phyloP scores from a whole-genome alignment of 2,113 vertebrate genomes.

The Cyphomyrus plagiostoma region DNA sequence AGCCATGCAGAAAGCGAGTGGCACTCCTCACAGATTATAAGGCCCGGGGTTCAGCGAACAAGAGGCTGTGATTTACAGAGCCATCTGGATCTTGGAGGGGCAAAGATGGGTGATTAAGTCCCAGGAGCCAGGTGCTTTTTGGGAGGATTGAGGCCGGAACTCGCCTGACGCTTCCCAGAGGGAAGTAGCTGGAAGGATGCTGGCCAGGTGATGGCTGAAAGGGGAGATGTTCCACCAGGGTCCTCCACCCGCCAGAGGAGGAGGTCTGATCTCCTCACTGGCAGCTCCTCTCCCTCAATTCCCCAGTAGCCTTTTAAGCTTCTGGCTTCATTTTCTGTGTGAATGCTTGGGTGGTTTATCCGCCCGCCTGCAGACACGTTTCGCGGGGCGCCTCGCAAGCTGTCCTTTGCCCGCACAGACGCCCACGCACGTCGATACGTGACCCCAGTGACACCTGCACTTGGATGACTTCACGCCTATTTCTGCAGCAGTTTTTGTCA shows the following conservation, averaged over 20 bases:
- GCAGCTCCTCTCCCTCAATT: not conserved
- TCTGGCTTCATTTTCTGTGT: conserved; percentile 12
- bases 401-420: not conserved
- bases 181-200: not conserved
- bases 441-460: not conserved
- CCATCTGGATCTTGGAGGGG: not conserved
- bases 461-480: not conserved
- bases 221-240: not conserved
- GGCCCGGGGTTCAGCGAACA: not conserved
- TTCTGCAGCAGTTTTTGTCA: not conserved
- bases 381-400: not conserved
- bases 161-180: not conserved
- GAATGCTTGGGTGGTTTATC: not conserved
- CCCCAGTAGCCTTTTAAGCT: not conserved
- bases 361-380: not conserved
- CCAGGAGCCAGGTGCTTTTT: not conserved
- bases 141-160: not conserved
- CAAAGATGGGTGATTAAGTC: not conserved
- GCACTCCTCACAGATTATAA: not conserved
- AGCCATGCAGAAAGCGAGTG: not conserved
- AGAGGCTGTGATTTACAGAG: not conserved
- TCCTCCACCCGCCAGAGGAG: not conserved
- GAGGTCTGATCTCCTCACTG: not conserved
- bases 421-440: not conserved
- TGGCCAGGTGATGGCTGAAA: not conserved